Percentiles rank a stretch among this genome's conserved stretches.
Conservation (phyloP, 35 echinoderm and acorn worm species). For the Heliocidaris tuberculata region DNA sequence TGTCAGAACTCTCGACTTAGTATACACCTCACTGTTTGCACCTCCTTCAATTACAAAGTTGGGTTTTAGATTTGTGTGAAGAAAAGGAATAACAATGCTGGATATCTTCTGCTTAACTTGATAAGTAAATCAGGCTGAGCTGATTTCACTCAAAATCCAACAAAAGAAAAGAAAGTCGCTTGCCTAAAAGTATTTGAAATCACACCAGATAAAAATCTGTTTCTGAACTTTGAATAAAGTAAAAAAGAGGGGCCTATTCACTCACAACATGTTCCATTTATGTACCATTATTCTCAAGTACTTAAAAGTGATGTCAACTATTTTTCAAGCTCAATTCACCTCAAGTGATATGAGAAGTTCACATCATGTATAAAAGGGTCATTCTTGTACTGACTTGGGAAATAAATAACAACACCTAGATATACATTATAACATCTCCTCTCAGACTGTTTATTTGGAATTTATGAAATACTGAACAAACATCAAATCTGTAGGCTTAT, state of each 20-base stretch:
- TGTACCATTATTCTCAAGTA: background rate
- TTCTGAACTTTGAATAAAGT: background rate
- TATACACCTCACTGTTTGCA: background rate
- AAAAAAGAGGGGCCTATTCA: background rate
- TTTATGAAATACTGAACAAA: background rate
- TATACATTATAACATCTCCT: background rate
- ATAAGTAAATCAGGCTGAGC: background rate
- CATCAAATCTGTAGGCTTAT: background rate
- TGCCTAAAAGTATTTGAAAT: background rate
- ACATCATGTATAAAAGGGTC: background rate
- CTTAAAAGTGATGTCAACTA: background rate
- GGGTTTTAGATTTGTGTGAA: background rate
- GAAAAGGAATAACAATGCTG: background rate
- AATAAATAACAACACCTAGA: background rate
- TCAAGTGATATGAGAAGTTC: background rate
- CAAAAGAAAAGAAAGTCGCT: background rate
- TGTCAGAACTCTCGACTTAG: background rate
- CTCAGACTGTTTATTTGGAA: background rate
- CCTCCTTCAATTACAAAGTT: background rate
- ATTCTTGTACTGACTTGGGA: background rate
- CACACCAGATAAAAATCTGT: background rate
- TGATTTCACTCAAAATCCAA: background rate
- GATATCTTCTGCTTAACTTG: background rate
- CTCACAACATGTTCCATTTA: background rate
- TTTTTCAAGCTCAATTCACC: background rate